These are phyloP conservation scores for Hermaeophaga mercurialis DNA, from an alignment of 2,888 invertebrate genomes.

Conservation along the genomic window DNA sequence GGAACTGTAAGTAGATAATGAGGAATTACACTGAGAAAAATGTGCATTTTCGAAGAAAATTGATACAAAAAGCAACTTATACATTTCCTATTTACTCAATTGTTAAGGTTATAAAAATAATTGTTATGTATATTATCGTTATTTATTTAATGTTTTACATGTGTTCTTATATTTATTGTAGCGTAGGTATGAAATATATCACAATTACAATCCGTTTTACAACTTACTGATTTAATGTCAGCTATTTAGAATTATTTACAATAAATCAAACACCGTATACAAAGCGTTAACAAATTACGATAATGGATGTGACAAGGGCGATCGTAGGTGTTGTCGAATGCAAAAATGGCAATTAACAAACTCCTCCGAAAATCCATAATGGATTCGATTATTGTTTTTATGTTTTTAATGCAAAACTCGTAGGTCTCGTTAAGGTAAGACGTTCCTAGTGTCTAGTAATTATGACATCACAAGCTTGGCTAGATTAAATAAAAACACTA, in stretches of 20 bases:
- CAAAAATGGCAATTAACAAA: slow-evolving; percentile 19
- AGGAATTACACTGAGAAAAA: too few species aligned
- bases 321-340: slow-evolving; percentile 12
- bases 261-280: slow-evolving; percentile 12
- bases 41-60: too few species aligned
- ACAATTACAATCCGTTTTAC: background rate
- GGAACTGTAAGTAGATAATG: too few species aligned
- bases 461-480: slow-evolving; percentile 14
- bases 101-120: too few species aligned
- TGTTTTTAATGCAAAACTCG: slow-evolving; percentile 17
- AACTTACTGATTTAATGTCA: slow-evolving; percentile 9
- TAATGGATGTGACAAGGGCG: slow-evolving; percentile 19
- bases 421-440: slow-evolving; percentile 18
- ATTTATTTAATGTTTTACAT: too few species aligned
- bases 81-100: too few species aligned
- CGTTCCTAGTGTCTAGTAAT: slow-evolving; percentile 12
- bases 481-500: background rate
- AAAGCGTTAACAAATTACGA: slow-evolving; percentile 16
- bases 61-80: too few species aligned
- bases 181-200: slow-evolving; percentile 9
- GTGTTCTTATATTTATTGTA: background rate
- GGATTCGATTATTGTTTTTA: slow-evolving; percentile 17
- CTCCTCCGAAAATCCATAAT: slow-evolving; percentile 20
- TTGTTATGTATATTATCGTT: too few species aligned
- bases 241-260: slow-evolving; percentile 9